Base-by-base conservation (phyloP, 2,888 invertebrate genomes). In the Mylabris sibirica region DNA sequence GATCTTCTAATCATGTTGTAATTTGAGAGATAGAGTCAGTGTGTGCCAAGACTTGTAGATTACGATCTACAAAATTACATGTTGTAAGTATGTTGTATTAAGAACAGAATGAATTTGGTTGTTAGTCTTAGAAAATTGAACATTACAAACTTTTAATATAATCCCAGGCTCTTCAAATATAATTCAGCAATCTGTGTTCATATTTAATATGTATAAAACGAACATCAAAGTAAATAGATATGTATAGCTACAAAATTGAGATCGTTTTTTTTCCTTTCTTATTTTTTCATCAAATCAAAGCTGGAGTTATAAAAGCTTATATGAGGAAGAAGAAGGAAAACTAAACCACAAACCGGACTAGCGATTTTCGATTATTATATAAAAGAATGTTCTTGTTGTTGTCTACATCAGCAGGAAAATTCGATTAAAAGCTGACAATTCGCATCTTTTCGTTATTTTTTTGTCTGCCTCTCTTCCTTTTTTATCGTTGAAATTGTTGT, bases 51-150 rank as follows among this genome's bases (percentile, higher is more conserved):
- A 64, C 62, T 72, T 68, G 63, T 68, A 71, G 73, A 73, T 71
- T 73, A 73, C 67, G 69, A 71, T 73, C 71, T 69, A 68, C 68
- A 64, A 73, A 73, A 73, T 73, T 71, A 74, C 68, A 77, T 65
- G 72, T 77, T 72, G 62, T 66, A 69, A 66, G 66, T 66, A 63
- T 64, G 66, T 66, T 69, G 66, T 69, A 64, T 69, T 69, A 69
- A 64, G 59, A 49, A 22, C 3, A 49, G n/a, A 22, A 49, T 49
- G 49, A 49, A 49, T 49, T 49, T 1, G 41, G 49, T 49, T 49
- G 49, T 49, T 49, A 20, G 49, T 49, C 8, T 49, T 20, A 20
- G 20, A 49, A 49, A 49, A 49, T 49, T 49, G 49, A 22, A 22
- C 49, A 49, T 49, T 49, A 49, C 20, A 49, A 30, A 44, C 44